Base-by-base conservation (phyloP, 2,113 vertebrate genomes). In the Dipodomys merriami region DNA sequence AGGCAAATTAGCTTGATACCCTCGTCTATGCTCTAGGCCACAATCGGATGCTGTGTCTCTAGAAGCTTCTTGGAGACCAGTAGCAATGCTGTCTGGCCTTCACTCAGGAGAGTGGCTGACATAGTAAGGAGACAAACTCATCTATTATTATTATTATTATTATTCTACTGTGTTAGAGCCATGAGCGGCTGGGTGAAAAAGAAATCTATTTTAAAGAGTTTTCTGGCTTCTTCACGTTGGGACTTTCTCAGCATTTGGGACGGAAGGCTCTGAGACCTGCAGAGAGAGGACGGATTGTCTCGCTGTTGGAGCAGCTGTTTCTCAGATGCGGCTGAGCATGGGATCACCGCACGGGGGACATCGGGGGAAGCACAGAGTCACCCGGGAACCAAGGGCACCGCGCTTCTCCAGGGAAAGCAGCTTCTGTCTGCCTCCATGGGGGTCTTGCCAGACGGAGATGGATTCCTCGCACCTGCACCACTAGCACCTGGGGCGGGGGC, bases 61-160 rank as follows among this genome's bases (percentile, higher is more conserved):
- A 39, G 35, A 39, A 39, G 35, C 35, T 39, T 39, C 35, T 39
- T 39, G 35, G 11, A 7, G 33, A 1, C 19, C 29, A 7, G 6
- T 10, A 18, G 33, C 1, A 0, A 5, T 49, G 67, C 25, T 23
- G 3, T 25, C 13, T 3, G 19, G 30, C 49, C n/a, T 3, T 23
- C 46, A 29, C 67, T 74, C 30, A 33, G 2, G 67, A 60, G 6
- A 6, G 25, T 29, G 44, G 62, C 60, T 67, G 29, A 57, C 35
- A 10, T 12, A 53, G 13, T 10, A 73, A 57, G 19, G 30, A 20
- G 64, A 20, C 7, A 22, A 23, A 5, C 5, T 33, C 67, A 11
- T 13, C 44, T 0, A 1, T 69, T 0, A 0, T 57, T 23, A 49
- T 49, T 49, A 49, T 49, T 49, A 49, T 49, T 22, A 5, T 44